Evolutionary conservation across 2,888 invertebrate genomes (phyloP).

Genomic region (Mythimna lalbum): DNA sequence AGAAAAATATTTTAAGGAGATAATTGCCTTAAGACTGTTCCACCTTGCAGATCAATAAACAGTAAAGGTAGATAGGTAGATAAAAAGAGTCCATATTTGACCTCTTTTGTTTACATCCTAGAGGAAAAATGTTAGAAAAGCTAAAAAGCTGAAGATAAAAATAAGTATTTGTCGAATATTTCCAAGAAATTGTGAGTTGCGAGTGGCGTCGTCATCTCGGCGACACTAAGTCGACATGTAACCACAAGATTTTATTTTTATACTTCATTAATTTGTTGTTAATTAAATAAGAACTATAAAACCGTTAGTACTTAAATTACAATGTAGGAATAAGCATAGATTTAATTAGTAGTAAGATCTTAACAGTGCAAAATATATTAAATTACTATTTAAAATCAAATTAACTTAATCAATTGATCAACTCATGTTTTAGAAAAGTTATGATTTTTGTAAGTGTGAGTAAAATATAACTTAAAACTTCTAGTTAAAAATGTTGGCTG

Average conservation of each 20-base stretch:
- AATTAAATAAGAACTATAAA: not conserved
- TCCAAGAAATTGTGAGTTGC: constrained; percentile 43
- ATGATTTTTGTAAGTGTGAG: not conserved
- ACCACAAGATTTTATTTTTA: constrained; percentile 47
- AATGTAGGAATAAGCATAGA: not conserved
- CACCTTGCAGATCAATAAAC: not conserved
- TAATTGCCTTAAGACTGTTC: not conserved
- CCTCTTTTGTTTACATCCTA: not conserved
- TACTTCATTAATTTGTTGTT: constrained; percentile 16
- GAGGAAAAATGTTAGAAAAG: constrained; percentile 33
- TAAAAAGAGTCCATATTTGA: not conserved
- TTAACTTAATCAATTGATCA: not conserved
- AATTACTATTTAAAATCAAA: not conserved
- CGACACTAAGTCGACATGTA: constrained; percentile 23
- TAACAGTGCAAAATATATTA: not conserved
- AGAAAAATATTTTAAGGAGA: not conserved
- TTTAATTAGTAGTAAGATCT: not conserved
- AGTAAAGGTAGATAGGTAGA: not conserved
- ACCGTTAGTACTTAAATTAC: not conserved
- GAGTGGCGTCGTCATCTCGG: constrained; percentile 34
- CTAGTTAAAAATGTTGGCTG: too few species aligned
- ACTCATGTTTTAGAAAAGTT: not conserved
- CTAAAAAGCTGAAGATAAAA: constrained; percentile 20
- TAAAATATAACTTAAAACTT: too few species aligned
- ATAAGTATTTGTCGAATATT: constrained; percentile 38